Evolutionary conservation across 2,888 invertebrate genomes (phyloP).

Genomic region (Temnothorax ravouxi): DNA sequence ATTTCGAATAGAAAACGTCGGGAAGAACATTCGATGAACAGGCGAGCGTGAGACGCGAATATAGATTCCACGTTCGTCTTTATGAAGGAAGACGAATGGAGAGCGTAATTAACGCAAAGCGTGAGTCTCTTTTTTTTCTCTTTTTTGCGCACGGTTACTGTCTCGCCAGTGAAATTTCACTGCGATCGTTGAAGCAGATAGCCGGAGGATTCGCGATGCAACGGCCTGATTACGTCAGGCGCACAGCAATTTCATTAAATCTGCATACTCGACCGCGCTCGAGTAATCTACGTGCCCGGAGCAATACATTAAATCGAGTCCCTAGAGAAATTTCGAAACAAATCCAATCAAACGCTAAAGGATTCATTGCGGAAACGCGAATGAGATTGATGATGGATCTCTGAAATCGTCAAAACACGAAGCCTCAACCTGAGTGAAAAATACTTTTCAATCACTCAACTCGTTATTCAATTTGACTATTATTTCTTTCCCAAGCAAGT

Average conservation of each 20-base stretch:
- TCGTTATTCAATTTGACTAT: not conserved
- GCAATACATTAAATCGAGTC: slow-evolving; percentile 35
- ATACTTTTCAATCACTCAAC: not conserved
- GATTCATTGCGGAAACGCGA: slow-evolving; percentile 38
- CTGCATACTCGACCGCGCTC: slow-evolving; percentile 63
- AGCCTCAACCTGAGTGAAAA: not conserved
- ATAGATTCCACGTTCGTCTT: slow-evolving; percentile 1
- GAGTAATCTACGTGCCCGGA: slow-evolving; percentile 36
- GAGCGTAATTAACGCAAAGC: not conserved
- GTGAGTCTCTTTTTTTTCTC: slow-evolving; percentile 1
- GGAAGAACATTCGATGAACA: not conserved
- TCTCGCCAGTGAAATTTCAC: slow-evolving; percentile 43
- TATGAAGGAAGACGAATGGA: not conserved
- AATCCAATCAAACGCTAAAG: slow-evolving; percentile 49
- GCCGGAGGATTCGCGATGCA: slow-evolving; percentile 47
- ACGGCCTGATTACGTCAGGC: slow-evolving; percentile 70
- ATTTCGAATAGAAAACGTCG: not conserved
- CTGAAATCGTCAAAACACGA: not conserved
- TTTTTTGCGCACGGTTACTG: not conserved
- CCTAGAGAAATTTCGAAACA: slow-evolving; percentile 58
- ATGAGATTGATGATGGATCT: slow-evolving; percentile 27
- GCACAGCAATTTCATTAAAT: slow-evolving; percentile 70
- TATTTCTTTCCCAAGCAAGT: not conserved
- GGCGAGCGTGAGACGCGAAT: slow-evolving; percentile 8
- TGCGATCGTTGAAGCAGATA: slow-evolving; percentile 66